Evolutionary conservation across 2,888 invertebrate genomes (phyloP).

Genomic region (Campoplex capitator): DNA sequence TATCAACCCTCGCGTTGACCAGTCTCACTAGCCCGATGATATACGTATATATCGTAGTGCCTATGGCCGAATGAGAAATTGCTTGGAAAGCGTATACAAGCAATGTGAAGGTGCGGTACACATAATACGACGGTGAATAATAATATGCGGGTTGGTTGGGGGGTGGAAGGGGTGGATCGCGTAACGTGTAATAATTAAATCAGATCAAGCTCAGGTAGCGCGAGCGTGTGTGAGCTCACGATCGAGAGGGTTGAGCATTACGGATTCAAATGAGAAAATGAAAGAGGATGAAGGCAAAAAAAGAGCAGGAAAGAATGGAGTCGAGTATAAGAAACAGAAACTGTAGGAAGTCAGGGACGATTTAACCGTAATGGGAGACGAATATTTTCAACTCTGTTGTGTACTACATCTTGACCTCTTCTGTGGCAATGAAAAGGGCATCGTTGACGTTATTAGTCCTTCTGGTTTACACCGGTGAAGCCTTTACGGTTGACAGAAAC

Average conservation of each 20-base stretch:
- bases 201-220: constrained; percentile 76
- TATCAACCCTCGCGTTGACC: constrained; percentile 41
- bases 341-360: constrained; percentile 49
- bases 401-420: neutral
- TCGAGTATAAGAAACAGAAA: constrained; percentile 24
- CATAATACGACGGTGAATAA: constrained; percentile 65
- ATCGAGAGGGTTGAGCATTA: constrained; percentile 77
- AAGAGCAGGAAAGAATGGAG: neutral
- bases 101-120: constrained; percentile 14
- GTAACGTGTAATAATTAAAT: constrained; percentile 82
- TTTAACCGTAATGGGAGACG: constrained; percentile 32
- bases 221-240: constrained; percentile 76
- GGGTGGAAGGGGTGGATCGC: constrained; percentile 64
- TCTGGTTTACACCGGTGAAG: neutral
- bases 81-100: constrained; percentile 54
- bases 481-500: neutral
- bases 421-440: neutral
- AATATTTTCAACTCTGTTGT: constrained; percentile 6
- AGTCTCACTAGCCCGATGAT: neutral
- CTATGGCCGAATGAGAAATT: constrained; percentile 58
- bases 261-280: constrained; percentile 44
- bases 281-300: neutral
- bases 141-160: constrained; percentile 42
- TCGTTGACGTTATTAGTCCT: neutral
- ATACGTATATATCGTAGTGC: constrained; percentile 11